These are phyloP conservation scores for Gyrodactylus bullatarudis DNA, from an alignment of 1,140 invertebrate species.

Conservation along the genomic window DNA sequence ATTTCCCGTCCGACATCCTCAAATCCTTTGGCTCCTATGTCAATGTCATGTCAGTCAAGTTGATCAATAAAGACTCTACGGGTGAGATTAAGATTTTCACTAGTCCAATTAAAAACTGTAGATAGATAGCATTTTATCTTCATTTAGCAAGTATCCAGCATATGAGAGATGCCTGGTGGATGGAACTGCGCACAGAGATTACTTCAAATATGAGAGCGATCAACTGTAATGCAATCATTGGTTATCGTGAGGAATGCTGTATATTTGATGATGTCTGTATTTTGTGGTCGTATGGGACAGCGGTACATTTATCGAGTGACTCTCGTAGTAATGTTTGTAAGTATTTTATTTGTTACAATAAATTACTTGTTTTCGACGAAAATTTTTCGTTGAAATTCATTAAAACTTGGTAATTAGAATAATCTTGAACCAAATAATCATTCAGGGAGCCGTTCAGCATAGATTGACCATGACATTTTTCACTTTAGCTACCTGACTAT, in stretches of 20 bases:
- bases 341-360: too few species aligned
- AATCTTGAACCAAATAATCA: too few species aligned
- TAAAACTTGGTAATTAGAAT: too few species aligned
- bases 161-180: constrained; percentile 68
- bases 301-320: constrained; percentile 33
- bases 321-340: too few species aligned
- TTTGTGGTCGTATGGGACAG: constrained; percentile 59
- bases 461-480: too few species aligned
- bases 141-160: constrained; percentile 45
- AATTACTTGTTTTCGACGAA: too few species aligned
- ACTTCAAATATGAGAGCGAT: constrained; percentile 53
- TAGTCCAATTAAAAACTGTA: neutral
- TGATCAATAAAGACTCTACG: constrained; percentile 28
- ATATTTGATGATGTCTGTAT: constrained; percentile 80
- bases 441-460: too few species aligned
- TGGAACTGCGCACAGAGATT: constrained; percentile 61
- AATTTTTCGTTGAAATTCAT: too few species aligned
- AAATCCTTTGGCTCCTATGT: constrained; percentile 50
- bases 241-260: constrained; percentile 50
- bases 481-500: too few species aligned
- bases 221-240: constrained; percentile 62
- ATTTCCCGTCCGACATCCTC: constrained; percentile 53
- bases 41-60: constrained; percentile 37
- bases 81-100: neutral
- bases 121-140: neutral